These are phyloP conservation scores for Miniopterus natalensis DNA, from an alignment of 2,113 vertebrate genomes.

Conservation along the genomic window DNA sequence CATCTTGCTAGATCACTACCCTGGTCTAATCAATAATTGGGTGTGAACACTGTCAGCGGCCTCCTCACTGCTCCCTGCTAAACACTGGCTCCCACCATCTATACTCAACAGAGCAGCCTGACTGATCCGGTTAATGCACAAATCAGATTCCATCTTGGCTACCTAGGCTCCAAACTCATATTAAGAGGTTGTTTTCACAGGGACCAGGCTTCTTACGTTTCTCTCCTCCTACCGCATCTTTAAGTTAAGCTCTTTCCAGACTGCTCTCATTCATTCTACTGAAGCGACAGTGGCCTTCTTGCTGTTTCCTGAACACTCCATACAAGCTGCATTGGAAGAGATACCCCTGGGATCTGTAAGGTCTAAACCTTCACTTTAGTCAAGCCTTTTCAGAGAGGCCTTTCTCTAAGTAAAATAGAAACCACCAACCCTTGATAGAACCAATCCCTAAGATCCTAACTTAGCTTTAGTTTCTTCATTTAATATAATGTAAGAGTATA, in stretches of 20 bases:
- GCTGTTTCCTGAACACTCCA: neutral
- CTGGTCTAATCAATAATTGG: neutral
- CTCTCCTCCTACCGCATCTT: neutral
- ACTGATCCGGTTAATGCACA: neutral
- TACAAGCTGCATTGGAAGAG: neutral
- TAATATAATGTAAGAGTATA: neutral
- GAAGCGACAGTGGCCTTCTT: neutral
- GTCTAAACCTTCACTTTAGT: neutral
- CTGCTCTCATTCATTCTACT: neutral
- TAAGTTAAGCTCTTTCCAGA: neutral
- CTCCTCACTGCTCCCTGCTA: neutral
- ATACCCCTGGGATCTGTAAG: neutral
- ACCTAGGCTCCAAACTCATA: neutral
- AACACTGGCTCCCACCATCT: neutral
- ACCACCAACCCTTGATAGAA: neutral
- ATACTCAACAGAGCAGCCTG: neutral
- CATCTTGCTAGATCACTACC: neutral
- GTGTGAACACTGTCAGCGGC: neutral
- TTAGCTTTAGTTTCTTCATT: neutral
- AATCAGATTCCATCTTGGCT: neutral
- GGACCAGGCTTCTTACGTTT: neutral
- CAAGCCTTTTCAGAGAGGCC: neutral
- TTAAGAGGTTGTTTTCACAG: neutral
- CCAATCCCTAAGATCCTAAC: neutral
- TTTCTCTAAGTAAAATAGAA: conserved; percentile 9